Conservation (phyloP, 2,888 invertebrate genomes). For the Dexiosoma caninum region DNA sequence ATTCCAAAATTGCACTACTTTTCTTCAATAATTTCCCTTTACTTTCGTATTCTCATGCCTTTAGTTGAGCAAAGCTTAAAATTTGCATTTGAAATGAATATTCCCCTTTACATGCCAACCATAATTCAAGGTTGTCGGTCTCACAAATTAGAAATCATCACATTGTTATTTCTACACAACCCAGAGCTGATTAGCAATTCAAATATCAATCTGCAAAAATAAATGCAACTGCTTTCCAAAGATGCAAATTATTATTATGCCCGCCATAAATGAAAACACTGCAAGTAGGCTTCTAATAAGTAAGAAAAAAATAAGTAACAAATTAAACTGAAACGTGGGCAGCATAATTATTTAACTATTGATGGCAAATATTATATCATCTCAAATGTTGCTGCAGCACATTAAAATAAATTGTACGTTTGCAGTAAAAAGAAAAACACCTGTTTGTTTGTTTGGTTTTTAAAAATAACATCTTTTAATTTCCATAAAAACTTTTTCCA, state of each 20-base stretch:
- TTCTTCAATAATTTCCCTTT: too few relatives aligned
- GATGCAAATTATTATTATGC: conserved; percentile 66
- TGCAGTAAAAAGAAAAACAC: conserved; percentile 3
- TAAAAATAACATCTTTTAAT: conserved; percentile 19
- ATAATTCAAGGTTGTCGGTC: conserved; percentile 44
- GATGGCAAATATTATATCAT: not conserved
- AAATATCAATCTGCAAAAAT: not conserved
- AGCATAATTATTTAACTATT: conserved; percentile 39
- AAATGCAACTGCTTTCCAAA: conserved; percentile 58
- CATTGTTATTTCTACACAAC: conserved; percentile 45
- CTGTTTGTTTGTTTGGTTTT: too few relatives aligned
- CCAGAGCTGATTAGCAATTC: conserved; percentile 43
- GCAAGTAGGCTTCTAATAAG: conserved; percentile 56
- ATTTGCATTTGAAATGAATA: too few relatives aligned
- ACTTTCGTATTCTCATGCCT: too few relatives aligned
- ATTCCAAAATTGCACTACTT: too few relatives aligned
- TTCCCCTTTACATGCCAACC: not conserved
- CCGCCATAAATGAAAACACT: conserved; percentile 67
- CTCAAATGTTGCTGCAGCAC: not conserved
- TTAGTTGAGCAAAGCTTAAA: too few relatives aligned
- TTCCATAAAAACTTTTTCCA: conserved; percentile 64
- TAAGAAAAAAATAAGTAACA: conserved; percentile 5
- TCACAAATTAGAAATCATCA: not conserved
- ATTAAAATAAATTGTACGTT: not conserved
- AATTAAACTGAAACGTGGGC: conserved; percentile 37